Base-by-base conservation (phyloP, 2,113 vertebrate species). In the Hoplias malabaricus region DNA sequence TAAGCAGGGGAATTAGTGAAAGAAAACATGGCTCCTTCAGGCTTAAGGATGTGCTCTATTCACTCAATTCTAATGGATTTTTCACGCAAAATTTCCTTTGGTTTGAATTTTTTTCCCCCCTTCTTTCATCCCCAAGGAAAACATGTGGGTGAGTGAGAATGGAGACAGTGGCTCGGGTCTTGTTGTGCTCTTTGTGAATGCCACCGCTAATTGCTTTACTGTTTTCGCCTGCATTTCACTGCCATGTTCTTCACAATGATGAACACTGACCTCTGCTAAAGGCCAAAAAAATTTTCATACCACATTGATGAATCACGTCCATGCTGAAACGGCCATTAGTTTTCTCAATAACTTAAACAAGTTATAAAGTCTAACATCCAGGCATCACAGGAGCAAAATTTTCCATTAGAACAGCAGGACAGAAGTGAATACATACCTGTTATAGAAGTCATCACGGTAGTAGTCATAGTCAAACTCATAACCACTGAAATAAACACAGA, bases 381-480 rank as follows among this genome's bases (percentile, higher is more conserved):
- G 6, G 19, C 31, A 34, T 7, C 16, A 33, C 13, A 14, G 19
- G 6, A n/a, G 16, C 16, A 21, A 1, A 12, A 9, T 10, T 34
- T 19, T 36, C 33, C 59, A 36, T 63, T 36, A 21, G 8, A 7
- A 34, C n/a, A 38, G 42, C 33, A 63, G n/a, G 13, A 3, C 0
- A n/a, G 40, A 71, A 67, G 40, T 54, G 25, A 62, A 70, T 67
- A 95, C 95, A 27, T 95, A 99, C 98, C 98, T 90, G 87, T 91
- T 97, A 93, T 99, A 99, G 94, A 99, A 99, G 83, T 99, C 97
- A 85, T 99, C 98, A 89, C 98, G 95, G 94, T 99, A 99, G 94
- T 98, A 99, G 89, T 99, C 97, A 38, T 98, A 99, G 88, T 99
- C 98, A 90, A 99, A 99, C 85, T 99, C 96, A 85, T 98, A 99